Base-by-base conservation (phyloP, 2,888 invertebrate genomes). In the Gerris lacustris region DNA sequence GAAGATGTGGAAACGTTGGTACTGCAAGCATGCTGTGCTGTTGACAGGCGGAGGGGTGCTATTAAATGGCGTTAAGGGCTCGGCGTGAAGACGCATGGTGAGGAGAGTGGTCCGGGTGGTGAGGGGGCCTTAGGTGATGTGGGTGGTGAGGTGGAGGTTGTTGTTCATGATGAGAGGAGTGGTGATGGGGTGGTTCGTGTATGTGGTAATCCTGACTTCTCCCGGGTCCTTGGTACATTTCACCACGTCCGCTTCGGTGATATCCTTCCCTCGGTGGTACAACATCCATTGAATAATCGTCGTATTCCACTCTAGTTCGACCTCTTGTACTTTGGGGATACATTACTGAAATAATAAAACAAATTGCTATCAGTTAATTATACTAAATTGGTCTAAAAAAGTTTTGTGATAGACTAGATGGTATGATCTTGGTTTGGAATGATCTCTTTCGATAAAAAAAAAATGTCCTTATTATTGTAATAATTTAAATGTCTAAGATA, bases 41-140 rank as follows among this genome's bases (percentile, higher is more conserved):
- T 79, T 80, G 79, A 79, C 79, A 15, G 55, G 55, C 15, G 55
- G 15, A 55, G 15, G 11, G 55, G 55, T 55, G 55, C 55, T 82
- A 84, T 86, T 88, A 89, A 81, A 89, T 88, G 80, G 88, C 89
- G 82, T 89, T 89, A 77, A 88, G 85, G 77, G 87, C 87, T 78
- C 89, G 84, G 73, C 88, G 84, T 77, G 88, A 78, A 18, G 78
- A 86, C 64, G 87, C 83, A 74, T 85, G 85, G 80, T 86, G 84
- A 76, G 82, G 82, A 68, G 82, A 79, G 43, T 82, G 79, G 45
- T 80, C 76, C 18, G 73, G 73, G 69, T 74, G 68, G 62, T 69
- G 69, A 44, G 71, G 67, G 63, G 69, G 44, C 64, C 62, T 70
- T 67, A 47, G 79, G 69, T 80, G 80, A 69, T 80, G 75, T 66